Base-by-base conservation (phyloP, 2,113 vertebrate genomes). In the Zapus hudsonius region DNA sequence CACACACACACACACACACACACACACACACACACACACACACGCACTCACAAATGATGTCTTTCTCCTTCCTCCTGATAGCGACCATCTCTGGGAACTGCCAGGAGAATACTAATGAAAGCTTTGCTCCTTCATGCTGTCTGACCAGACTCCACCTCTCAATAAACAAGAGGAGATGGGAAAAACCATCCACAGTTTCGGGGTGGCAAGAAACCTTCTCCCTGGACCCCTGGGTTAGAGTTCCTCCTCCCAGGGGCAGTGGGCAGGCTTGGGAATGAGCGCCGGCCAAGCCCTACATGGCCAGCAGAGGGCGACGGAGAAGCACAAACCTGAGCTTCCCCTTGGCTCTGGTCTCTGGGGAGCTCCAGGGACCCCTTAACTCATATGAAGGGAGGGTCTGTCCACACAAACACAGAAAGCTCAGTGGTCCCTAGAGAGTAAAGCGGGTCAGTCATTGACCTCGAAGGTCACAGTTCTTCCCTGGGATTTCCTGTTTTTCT, bases 401-500 rank as follows among this genome's bases (percentile, higher is more conserved):
- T 79, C 47, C 17, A 67, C 38, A 6, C 67, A 80, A 89, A 44
- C 57, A n/a, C 90, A 67, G 38, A 33, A 67, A 33, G 15, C 20
- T 40, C 64, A 4, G 3, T 23, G 89, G 42, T 70, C 76, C 61
- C 40, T 79, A 33, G 63, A 13, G 72, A 76, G 61, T 73, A 72
- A 1, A 93, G 31, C 25, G 61, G 89, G 38, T 52, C 44, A 9
- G 38, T 55, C 63, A 67, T 12, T 36, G 17, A 67, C 75, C 82
- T 93, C 82, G 47, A 92, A 88, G 84, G 79, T 93, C 83, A 87
- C 44, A 47, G 83, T 69, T 84, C 63, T 78, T 74, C 42, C 27
- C 47, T 74, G 91, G 23, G 36, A 59, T 90, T 90, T 94, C 82
- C 74, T 90, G 63, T 89, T 84, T 95, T 89, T 84, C 96, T 87